Percentiles rank a stretch among this genome's conserved stretches.
phyloP scores from a whole-genome alignment of 2,113 vertebrate species.

The Jacana jacana region DNA sequence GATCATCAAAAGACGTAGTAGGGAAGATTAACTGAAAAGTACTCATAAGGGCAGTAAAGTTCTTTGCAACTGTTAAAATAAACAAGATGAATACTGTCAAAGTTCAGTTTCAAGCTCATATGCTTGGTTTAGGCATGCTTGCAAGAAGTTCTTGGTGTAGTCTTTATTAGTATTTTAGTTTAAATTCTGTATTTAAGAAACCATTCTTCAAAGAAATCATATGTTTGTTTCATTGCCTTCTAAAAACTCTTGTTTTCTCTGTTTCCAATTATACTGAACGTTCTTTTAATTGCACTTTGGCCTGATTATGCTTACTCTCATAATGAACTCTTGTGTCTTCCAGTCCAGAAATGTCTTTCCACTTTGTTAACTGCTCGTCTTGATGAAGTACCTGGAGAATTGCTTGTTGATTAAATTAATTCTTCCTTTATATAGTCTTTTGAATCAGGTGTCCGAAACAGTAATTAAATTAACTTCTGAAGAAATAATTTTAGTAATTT shows the following conservation, averaged over 20 bases:
- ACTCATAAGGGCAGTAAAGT: neutral
- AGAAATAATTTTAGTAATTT: neutral
- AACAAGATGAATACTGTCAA: neutral
- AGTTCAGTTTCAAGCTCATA: neutral
- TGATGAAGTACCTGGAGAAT: slow-evolving; percentile 53
- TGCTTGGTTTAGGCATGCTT: neutral
- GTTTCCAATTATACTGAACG: slow-evolving; percentile 10
- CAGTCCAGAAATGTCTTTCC: slow-evolving; percentile 41
- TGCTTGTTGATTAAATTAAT: slow-evolving; percentile 51
- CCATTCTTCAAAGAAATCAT: neutral
- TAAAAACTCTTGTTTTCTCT: slow-evolving; percentile 13
- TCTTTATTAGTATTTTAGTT: neutral
- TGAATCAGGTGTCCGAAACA: slow-evolving; percentile 16
- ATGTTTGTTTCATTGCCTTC: neutral
- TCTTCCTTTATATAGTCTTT: neutral
- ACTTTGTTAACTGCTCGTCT: slow-evolving; percentile 35
- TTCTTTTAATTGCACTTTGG: slow-evolving; percentile 33
- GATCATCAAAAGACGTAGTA: neutral
- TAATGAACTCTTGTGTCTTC: slow-evolving; percentile 30
- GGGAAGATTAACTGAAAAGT: neutral
- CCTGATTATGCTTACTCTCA: slow-evolving; percentile 8
- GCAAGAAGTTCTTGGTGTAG: neutral
- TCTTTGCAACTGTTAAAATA: neutral
- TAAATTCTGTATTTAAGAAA: neutral
- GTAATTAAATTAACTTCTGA: slow-evolving; percentile 39